These are phyloP conservation scores for Oxyteleia sp. DNA, from an alignment of 2,888 invertebrate genomes.

Conservation along the genomic window DNA sequence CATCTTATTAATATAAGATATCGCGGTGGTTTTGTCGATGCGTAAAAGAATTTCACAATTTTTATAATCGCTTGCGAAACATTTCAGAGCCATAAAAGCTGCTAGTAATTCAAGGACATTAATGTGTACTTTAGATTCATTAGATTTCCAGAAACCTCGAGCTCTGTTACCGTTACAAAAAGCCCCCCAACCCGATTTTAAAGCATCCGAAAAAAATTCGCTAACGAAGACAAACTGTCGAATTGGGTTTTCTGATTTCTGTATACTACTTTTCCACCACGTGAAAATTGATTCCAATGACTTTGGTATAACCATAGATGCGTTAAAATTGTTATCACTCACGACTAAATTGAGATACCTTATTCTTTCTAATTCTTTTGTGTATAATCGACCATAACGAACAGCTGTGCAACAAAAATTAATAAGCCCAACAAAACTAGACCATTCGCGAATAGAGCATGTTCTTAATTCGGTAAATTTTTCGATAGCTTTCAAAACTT, in stretches of 20 bases:
- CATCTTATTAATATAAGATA: conserved; percentile 3
- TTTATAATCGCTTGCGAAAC: conserved; percentile 4
- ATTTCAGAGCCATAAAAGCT: conserved; percentile 18
- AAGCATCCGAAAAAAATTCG: conserved; percentile 69
- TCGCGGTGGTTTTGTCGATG: conserved; percentile 20
- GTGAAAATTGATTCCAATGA: conserved; percentile 26
- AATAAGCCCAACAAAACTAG: conserved; percentile 51
- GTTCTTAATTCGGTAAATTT: not conserved
- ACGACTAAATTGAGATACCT: conserved; percentile 56
- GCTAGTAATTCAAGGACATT: conserved; percentile 33
- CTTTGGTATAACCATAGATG: conserved; percentile 26
- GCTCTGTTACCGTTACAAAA: conserved; percentile 43
- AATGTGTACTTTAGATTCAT: conserved; percentile 25
- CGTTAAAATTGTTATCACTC: conserved; percentile 56
- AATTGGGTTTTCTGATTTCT: conserved; percentile 21
- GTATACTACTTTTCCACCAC: conserved; percentile 58
- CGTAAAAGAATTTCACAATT: conserved; percentile 27
- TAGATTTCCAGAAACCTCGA: conserved; percentile 49
- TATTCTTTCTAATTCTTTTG: conserved; percentile 56
- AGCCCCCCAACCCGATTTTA: conserved; percentile 49
- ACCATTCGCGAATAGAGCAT: conserved; percentile 59
- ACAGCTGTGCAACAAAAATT: conserved; percentile 50
- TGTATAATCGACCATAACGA: conserved; percentile 62
- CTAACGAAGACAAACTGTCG: conserved; percentile 1
- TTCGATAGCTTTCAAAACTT: not conserved